Conservation (phyloP, 2,888 invertebrate genomes). For the Lochmaea capreae region DNA sequence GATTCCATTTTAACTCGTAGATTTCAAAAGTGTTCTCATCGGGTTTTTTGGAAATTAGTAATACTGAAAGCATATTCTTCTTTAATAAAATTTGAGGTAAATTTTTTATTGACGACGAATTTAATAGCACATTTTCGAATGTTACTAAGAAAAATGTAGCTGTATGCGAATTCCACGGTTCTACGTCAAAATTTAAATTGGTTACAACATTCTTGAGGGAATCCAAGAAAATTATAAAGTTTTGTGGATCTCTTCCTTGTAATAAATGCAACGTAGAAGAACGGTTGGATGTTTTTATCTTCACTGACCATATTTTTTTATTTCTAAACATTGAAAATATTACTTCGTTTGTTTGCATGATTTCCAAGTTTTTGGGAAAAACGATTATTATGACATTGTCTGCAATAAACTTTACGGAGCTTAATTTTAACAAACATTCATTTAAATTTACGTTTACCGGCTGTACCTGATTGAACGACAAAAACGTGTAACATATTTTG, state of each 20-base stretch:
- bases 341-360: not conserved
- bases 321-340: not conserved
- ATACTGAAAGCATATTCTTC: slow-evolving; percentile 1
- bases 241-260: not conserved
- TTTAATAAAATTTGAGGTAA: not conserved
- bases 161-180: not conserved
- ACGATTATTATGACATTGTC: not conserved
- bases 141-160: slow-evolving; percentile 8
- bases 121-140: not conserved
- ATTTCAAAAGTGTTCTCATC: slow-evolving; percentile 5
- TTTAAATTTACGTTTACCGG: not conserved
- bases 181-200: not conserved
- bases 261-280: not conserved
- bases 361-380: not conserved
- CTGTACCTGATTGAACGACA: not conserved
- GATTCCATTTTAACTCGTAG: not conserved
- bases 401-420: not conserved
- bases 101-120: not conserved
- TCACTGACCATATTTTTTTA: slow-evolving; percentile 3
- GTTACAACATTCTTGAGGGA: not conserved
- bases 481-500: not conserved
- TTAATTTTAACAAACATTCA: slow-evolving; percentile 6
- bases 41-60: slow-evolving; percentile 6
- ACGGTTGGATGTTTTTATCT: not conserved
- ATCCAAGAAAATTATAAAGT: slow-evolving; percentile 16